Evolutionary conservation across 1,140 invertebrate genomes (phyloP), one percentile per base, ranked within the genome.

Genomic region (Gonioctena quinquepunctata): DNA sequence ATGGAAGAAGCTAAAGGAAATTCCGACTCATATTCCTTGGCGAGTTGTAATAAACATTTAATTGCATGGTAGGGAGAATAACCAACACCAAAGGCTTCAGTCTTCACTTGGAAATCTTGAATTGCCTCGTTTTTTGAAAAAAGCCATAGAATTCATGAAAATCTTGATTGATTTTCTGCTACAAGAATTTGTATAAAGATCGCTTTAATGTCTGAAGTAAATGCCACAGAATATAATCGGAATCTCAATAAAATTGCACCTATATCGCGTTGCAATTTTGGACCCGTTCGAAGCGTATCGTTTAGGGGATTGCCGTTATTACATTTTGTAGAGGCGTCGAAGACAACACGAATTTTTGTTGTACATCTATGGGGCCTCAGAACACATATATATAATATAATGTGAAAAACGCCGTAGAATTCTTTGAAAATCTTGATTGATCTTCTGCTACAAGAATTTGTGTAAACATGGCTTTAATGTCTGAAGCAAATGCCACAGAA

Each of bases 281-380:
- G 63, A 28, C 68, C 68, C 11, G 21, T 8, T 18, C 56, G 28
- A 27, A 65, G 52, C 4, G 50, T 28, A 1, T 52, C 68, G 54
- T 69, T 69, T 11, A 56, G n/a, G n/a, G n/a, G n/a, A n/a, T n/a
- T n/a, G n/a, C n/a, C n/a, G n/a, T 19, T 22, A 77, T 73, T 0
- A 67, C 69, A 11, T 76, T 52, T 42, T 77, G 48, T 57, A 76
- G 85, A 75, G 71, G 85, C 76, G 69, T 77, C 48, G 42, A 23
- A 76, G 52, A 75, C 42, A 28, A n/a, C n/a, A n/a, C n/a, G n/a
- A n/a, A n/a, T n/a, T n/a, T n/a, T n/a, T n/a, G 65, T 42, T 71
- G 77, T n/a, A n/a, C n/a, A 57, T 68, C 74, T 71, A 73, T 77
- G 67, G 69, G 77, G 66, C 73, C 70, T 62, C 77, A 73, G 3